These are phyloP conservation scores for Synanthedon tipuliformis DNA, from an alignment of 2,888 invertebrate species.

Conservation along the genomic window DNA sequence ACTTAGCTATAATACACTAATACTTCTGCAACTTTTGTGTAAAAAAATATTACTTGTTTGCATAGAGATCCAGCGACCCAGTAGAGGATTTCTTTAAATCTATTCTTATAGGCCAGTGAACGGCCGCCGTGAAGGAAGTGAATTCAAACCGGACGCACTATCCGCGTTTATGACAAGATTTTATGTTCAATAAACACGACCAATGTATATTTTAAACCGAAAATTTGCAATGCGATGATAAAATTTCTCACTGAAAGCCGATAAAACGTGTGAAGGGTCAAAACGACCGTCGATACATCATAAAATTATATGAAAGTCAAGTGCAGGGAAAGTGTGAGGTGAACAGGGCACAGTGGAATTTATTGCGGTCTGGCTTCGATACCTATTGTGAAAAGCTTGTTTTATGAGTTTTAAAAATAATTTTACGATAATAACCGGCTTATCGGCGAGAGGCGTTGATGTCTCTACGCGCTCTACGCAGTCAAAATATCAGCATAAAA, in stretches of 20 bases:
- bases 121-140: slow-evolving; percentile 3
- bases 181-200: slow-evolving; percentile 31
- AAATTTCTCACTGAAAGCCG: slow-evolving; percentile 30
- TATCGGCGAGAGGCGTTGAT: slow-evolving; percentile 20
- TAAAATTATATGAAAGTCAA: slow-evolving; percentile 70
- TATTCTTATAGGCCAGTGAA: slow-evolving; percentile 11
- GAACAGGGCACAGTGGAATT: slow-evolving; percentile 51
- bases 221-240: slow-evolving; percentile 33
- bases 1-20: too few relatives aligned
- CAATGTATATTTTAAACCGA: slow-evolving; percentile 40
- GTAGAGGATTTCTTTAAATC: slow-evolving; percentile 9
- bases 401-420: slow-evolving; percentile 52
- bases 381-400: slow-evolving; percentile 54
- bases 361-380: slow-evolving; percentile 65
- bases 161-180: slow-evolving; percentile 24
- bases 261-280: slow-evolving; percentile 67
- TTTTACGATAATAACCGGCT: slow-evolving; percentile 42
- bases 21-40: too few relatives aligned
- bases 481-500: not conserved
- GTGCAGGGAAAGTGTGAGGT: slow-evolving; percentile 61
- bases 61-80: not conserved
- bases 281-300: slow-evolving; percentile 62
- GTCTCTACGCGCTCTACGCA: too few relatives aligned
- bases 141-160: slow-evolving; percentile 23
- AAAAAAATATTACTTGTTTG: too few relatives aligned